Conservation (phyloP, 2,888 invertebrate genomes). For the Melitaea athalia region DNA sequence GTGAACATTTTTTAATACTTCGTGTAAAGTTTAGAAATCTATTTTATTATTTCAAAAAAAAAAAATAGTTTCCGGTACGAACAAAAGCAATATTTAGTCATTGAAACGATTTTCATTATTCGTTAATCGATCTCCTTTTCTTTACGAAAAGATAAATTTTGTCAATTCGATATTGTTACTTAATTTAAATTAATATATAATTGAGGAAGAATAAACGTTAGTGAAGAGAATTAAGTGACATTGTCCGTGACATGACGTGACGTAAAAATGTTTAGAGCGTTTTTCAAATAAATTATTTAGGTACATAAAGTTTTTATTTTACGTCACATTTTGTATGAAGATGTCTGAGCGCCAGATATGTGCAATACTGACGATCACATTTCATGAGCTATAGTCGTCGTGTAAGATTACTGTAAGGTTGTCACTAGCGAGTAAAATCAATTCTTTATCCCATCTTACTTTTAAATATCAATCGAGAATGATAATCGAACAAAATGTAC, state of each 20-base stretch:
- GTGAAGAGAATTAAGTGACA: background rate
- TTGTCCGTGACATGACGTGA: background rate
- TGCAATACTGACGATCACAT: conserved; percentile 51
- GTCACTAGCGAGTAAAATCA: conserved; percentile 70
- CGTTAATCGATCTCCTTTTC: conserved; percentile 9
- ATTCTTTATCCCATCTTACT: conserved; percentile 59
- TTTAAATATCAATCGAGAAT: conserved; percentile 64
- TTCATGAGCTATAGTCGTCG: conserved; percentile 57
- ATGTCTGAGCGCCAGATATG: conserved; percentile 51
- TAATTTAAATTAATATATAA: conserved; percentile 8
- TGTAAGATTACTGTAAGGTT: conserved; percentile 70
- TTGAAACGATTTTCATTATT: background rate
- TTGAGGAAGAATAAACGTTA: background rate
- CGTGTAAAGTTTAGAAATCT: background rate
- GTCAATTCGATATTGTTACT: conserved; percentile 11
- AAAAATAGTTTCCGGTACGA: background rate
- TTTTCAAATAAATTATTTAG: conserved; percentile 26
- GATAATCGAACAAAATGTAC: conserved; percentile 80
- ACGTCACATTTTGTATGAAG: conserved; percentile 28
- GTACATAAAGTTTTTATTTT: conserved; percentile 43
- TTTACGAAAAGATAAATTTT: background rate
- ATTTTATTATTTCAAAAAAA: background rate
- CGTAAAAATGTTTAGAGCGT: background rate
- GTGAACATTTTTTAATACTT: conserved; percentile 22
- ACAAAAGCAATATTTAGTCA: conserved; percentile 7